Base-by-base conservation (phyloP, 2,888 invertebrate genomes). In the Laothoe populi region DNA sequence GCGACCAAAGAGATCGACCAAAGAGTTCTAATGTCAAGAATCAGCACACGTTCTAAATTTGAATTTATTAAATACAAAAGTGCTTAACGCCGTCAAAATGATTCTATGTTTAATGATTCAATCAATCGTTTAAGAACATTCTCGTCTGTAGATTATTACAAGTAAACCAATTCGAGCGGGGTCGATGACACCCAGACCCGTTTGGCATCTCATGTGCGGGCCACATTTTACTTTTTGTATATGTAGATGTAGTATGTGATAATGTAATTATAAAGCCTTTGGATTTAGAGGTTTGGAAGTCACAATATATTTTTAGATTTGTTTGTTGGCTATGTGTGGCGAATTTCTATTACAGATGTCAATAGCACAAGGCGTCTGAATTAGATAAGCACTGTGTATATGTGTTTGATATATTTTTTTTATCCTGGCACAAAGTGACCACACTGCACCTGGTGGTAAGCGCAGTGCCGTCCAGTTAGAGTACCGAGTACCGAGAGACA, bases 131-230 rank as follows among this genome's bases (percentile, higher is more conserved):
- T 58, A 66, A 58, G 68, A 69, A 69, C 64, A 53, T 66, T 69
- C 66, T 67, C 66, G 67, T 67, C 61, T 48, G 2, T 44, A 48
- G 48, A 48, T 48, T 63, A 57, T 63, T 63, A 63, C 49, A 59
- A 71, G 64, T 73, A 70, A 70, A 71, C 73, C 74, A 70, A 74
- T 68, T 75, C 67, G 63, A 59, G 45, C 57, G 59, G 65, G 75
- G 73, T 72, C 73, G 63, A 60, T 64, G 75, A 74, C 75, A 60
- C 60, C 53, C 23, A 57, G 63, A 70, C 74, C 64, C 44, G 72
- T 69, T 73, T 69, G 61, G 69, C 60, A 65, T 60, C 63, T 53
- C 66, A 66, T 48, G 61, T 35, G 23, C 53, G 49, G 31, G 11
- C 53, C 44, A 35, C 53, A 35, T 35, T 31, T 19, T 53, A 53